Conservation (phyloP, 2,888 invertebrate genomes). For the Ferrisia virgata region DNA sequence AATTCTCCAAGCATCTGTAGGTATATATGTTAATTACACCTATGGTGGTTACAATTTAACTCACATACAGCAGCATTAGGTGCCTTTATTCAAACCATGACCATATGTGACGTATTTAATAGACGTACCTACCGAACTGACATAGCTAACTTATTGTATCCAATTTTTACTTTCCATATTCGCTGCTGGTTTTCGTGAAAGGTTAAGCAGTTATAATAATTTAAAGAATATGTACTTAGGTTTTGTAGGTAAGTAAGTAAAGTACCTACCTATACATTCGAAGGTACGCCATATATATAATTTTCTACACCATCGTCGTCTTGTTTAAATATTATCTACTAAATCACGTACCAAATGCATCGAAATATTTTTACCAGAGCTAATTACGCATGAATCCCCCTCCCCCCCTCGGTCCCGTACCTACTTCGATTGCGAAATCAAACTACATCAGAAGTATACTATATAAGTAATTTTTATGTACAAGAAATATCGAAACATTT, state of each 20-base stretch:
- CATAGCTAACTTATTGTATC: too few species aligned
- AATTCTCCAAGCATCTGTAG: neutral
- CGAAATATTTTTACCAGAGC: neutral
- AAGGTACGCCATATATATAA: neutral
- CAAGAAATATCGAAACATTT: neutral
- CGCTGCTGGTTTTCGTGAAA: neutral
- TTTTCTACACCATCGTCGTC: neutral
- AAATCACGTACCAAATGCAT: slow-evolving; percentile 9
- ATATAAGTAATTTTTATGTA: neutral
- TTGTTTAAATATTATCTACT: neutral
- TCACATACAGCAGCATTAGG: neutral
- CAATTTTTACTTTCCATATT: slow-evolving; percentile 40
- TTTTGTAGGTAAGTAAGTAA: too few species aligned
- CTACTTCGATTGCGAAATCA: neutral
- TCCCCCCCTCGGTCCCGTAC: neutral
- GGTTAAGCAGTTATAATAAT: slow-evolving; percentile 11
- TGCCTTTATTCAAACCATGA: slow-evolving; percentile 19
- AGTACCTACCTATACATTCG: too few species aligned
- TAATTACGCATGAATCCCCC: neutral
- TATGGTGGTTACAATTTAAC: neutral
- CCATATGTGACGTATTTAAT: slow-evolving; percentile 36
- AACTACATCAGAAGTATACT: neutral
- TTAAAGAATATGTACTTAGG: neutral
- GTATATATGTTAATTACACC: slow-evolving; percentile 4
- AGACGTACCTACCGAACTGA: slow-evolving; percentile 31